Evolutionary conservation across 2,797 vertebrate genomes (phyloP).

Genomic region (Lithobates pipiens): DNA sequence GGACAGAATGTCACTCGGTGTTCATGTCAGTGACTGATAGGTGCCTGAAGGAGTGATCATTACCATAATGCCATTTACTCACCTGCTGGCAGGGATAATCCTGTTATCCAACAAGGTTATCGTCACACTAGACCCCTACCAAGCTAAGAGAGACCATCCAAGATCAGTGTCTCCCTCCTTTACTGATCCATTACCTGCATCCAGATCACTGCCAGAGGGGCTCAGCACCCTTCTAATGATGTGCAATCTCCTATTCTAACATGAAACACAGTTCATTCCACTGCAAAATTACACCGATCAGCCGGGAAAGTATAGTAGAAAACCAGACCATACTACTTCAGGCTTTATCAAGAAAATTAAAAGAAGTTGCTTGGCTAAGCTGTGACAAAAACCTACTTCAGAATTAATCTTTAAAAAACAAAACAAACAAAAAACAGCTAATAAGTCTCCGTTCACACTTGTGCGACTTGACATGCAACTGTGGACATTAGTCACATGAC

Average conservation of each 20-base stretch:
- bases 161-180: neutral
- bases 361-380: too few species aligned
- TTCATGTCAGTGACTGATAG: constrained; percentile 18
- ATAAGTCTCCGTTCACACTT: too few species aligned
- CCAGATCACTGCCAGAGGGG: constrained; percentile 5
- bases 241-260: neutral
- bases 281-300: neutral
- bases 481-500: too few species aligned
- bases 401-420: too few species aligned
- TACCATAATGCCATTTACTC: constrained; percentile 28
- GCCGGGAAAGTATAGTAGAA: too few species aligned
- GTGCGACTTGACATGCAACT: too few species aligned
- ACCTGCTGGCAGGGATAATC: constrained; percentile 50
- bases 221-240: constrained; percentile 8
- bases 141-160: neutral
- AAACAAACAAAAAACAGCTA: too few species aligned
- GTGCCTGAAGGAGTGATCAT: constrained; percentile 4
- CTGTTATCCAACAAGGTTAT: constrained; percentile 36
- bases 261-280: neutral
- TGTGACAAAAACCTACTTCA: too few species aligned
- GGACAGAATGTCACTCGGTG: neutral
- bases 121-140: neutral
- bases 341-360: too few species aligned
- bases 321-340: too few species aligned
- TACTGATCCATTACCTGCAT: neutral